A percentile compares a stretch with the other conserved stretches of the same genome.
Evolutionary conservation across 2,888 invertebrate species (phyloP).

Genomic region (Oxycera nigricornis): DNA sequence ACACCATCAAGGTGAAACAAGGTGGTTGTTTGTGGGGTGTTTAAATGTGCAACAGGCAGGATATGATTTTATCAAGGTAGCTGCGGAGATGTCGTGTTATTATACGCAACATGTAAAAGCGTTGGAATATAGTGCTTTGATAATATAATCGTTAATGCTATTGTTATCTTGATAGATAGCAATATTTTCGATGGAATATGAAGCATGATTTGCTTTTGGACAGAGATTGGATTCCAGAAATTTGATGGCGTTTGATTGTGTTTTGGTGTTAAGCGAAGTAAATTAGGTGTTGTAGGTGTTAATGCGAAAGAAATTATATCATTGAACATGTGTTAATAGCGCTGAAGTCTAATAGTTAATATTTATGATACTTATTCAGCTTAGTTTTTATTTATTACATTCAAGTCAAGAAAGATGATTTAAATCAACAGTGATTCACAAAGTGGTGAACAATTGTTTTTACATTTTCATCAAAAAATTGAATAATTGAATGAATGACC

Average conservation of each 20-base stretch:
- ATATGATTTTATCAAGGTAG: not conserved
- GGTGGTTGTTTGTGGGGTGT: not conserved
- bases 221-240: not conserved
- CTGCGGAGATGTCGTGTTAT: not conserved
- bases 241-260: not conserved
- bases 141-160: constrained; percentile 19
- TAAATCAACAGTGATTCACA: too few relatives aligned
- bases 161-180: constrained; percentile 19
- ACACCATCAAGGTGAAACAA: not conserved
- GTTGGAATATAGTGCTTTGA: not conserved
- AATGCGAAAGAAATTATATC: too few relatives aligned
- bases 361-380: too few relatives aligned
- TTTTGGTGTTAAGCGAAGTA: too few relatives aligned
- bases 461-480: too few relatives aligned
- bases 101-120: not conserved
- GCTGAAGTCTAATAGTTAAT: too few relatives aligned
- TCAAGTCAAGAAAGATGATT: too few relatives aligned
- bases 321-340: too few relatives aligned
- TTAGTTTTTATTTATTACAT: too few relatives aligned
- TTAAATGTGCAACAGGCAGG: not conserved
- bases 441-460: too few relatives aligned
- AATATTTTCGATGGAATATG: not conserved
- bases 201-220: not conserved
- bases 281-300: too few relatives aligned
- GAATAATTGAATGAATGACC: too few relatives aligned